Base-by-base conservation (phyloP, 2,113 vertebrate genomes). In the Pomatostomus ruficeps region DNA sequence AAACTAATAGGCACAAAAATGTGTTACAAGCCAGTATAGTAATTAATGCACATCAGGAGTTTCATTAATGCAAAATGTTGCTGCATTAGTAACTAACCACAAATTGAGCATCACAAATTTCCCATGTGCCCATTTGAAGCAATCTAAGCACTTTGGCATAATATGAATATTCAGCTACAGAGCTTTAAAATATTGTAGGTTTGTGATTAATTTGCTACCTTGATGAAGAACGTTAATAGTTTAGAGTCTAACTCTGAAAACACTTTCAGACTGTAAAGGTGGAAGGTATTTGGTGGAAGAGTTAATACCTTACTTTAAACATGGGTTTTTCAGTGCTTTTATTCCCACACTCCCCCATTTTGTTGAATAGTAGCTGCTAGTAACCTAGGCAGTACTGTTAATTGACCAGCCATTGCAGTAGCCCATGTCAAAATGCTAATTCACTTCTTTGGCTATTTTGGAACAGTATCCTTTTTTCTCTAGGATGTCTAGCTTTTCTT, bases 1-100 rank as follows among this genome's bases (percentile, higher is more conserved):
- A n/a, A 77, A 80, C 67, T 94, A 93, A 95, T 95, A 93, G 89
- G 82, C 89, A 85, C 85, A 95, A 97, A 96, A 95, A 97, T 63
- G 68, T 92, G 40, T 91, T 97, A 90, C 71, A 74, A 95, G 78
- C 82, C 82, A 88, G 82, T 90, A 79, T 68, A 86, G 85, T 97
- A 96, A 97, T 97, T 96, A 97, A 96, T 90, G 91, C 90, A 90
- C 94, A 96, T 97, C 95, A 96, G 96, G 95, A 97, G 91, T 96
- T 96, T 96, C 94, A 96, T 97, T 96, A 96, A 95, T 96, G 93
- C 85, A 95, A 91, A 96, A 91, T 82, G 57, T 94, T 96, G 85
- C 80, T 92, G 89, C 88, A 91, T 95, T 95, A 96, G 76, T 94
- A 91, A 93, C 88, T 97, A 93, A 92, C 93, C 92, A 91, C 90